Conservation (phyloP, 2,113 vertebrate genomes). For the Microtus richardsoni region DNA sequence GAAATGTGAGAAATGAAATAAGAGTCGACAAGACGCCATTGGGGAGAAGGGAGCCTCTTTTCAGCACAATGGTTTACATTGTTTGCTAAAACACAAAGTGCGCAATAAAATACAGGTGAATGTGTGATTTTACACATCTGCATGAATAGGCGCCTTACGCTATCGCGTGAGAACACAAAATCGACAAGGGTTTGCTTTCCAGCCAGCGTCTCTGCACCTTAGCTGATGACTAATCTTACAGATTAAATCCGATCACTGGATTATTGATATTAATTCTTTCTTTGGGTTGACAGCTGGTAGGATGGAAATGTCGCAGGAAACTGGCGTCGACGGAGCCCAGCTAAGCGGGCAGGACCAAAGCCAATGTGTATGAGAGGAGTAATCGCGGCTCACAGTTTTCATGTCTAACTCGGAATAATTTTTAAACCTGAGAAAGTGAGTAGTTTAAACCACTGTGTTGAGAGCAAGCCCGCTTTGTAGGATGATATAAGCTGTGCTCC, state of each 20-base stretch:
- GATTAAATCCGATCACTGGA: slow-evolving; percentile 74
- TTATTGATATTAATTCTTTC: slow-evolving; percentile 77
- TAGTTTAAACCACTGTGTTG: slow-evolving; percentile 18
- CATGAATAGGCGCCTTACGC: background rate
- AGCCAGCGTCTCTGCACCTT: slow-evolving; percentile 12
- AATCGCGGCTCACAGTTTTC: slow-evolving; percentile 31
- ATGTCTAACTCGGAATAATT: slow-evolving; percentile 58
- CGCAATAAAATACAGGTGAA: slow-evolving; percentile 43
- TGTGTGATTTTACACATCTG: slow-evolving; percentile 36
- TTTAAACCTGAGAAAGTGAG: slow-evolving; percentile 24
- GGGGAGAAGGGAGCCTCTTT: slow-evolving; percentile 67
- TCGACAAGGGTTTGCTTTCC: slow-evolving; percentile 47
- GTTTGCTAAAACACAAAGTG: slow-evolving; percentile 66
- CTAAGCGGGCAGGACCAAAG: slow-evolving; percentile 66
- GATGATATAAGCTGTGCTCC: slow-evolving; percentile 7
- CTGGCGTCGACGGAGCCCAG: slow-evolving; percentile 63
- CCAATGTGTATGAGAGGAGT: slow-evolving; percentile 40
- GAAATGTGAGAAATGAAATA: slow-evolving; percentile 74
- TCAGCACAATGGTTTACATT: slow-evolving; percentile 55
- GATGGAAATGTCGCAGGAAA: slow-evolving; percentile 63
- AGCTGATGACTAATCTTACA: slow-evolving; percentile 69
- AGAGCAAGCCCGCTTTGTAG: slow-evolving; percentile 1
- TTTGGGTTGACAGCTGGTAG: slow-evolving; percentile 63
- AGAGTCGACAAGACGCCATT: slow-evolving; percentile 60
- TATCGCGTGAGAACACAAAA: slow-evolving; percentile 61